Evolutionary conservation across 1,140 invertebrate species (phyloP), one percentile per base, ranked within the genome.

Genomic region (Chrysomallon squamiferum): DNA sequence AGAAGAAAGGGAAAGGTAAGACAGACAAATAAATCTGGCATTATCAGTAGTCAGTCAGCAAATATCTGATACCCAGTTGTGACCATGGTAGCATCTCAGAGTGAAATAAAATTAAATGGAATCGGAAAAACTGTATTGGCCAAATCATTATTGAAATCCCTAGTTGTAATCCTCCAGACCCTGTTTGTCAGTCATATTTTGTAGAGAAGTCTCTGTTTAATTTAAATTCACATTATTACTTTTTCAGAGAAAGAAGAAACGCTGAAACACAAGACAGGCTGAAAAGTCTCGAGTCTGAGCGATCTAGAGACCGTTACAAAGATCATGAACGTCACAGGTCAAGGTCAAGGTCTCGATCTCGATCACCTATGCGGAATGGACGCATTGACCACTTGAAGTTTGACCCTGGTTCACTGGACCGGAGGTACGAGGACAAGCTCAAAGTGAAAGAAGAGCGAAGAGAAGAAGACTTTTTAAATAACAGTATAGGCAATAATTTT

Each of bases 391-490:
- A 63, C 49, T 49, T 58, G 47, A 77, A 79, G 60, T 62, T 71
- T 3, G 75, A 75, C 54, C 35, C 61, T n/a, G 45, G 61, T 32
- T 58, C 52, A n/a, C 27, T 59, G 25, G 76, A 78, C n/a, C 59
- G 69, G 29, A 62, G 71, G 15, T 60, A 71, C 29, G 68, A 74
- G 13, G 73, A 78, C 30, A 74, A 72, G 29, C 32, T 75, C 13
- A 77, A 77, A 68, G 61, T 79, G 30, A 81, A 81, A 43, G 77
- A 81, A 45, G 78, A 80, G 54, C 66, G 74, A 25, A 59, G 68
- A 27, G 74, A 75, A n/a, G 74, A 78, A 27, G 76, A 76, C n/a
- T 20, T 71, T 20, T 15, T 64, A 11, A 54, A 20, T 27, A 54
- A 54, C 25, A 54, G 22, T 11, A 20, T 27, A 27, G 25, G 25